Evolutionary conservation across 1,140 invertebrate species (phyloP).

Genomic region (Helicorthomorpha holstii): DNA sequence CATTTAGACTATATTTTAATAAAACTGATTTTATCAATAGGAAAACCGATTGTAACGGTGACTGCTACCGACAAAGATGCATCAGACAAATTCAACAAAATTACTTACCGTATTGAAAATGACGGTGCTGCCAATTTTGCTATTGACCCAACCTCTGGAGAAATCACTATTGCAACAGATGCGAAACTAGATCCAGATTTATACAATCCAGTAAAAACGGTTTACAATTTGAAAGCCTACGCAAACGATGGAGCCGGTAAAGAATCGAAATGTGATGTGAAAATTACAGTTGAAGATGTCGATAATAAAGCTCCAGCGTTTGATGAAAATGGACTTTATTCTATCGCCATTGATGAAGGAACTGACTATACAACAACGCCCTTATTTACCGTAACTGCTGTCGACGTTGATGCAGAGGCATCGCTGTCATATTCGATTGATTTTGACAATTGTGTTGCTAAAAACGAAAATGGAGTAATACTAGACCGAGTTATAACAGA

Average conservation of each 20-base stretch:
- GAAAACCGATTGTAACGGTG: not conserved
- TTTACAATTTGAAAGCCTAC: not conserved
- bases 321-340: not conserved
- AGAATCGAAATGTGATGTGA: not conserved
- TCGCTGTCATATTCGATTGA: not conserved
- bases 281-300: not conserved
- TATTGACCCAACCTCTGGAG: not conserved
- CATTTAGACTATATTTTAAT: too few relatives aligned
- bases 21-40: too few relatives aligned
- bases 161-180: not conserved
- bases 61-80: not conserved
- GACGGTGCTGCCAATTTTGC: not conserved
- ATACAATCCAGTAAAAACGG: not conserved
- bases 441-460: not conserved
- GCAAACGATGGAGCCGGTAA: not conserved
- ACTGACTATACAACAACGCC: not conserved
- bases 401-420: not conserved
- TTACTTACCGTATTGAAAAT: not conserved
- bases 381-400: not conserved
- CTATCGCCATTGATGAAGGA: not conserved
- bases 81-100: not conserved
- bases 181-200: not conserved
- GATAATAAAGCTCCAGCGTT: not conserved
- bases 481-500: not conserved
- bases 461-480: not conserved